Base-by-base conservation (phyloP, 2,888 invertebrate genomes). In the Ochropleura leucogaster region DNA sequence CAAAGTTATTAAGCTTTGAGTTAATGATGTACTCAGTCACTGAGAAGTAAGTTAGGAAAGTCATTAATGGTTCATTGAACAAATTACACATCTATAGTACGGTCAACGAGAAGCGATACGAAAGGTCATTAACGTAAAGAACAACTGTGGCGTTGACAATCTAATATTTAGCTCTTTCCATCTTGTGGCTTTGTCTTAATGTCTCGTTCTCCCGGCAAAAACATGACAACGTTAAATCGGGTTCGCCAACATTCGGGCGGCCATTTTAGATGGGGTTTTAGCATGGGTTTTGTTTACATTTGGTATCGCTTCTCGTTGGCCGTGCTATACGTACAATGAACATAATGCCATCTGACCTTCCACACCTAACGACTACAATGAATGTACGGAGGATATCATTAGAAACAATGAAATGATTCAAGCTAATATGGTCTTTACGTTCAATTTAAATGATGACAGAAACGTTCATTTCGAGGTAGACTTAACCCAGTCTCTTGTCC, bases 81-180 rank as follows among this genome's bases (percentile, higher is more conserved):
- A 83, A 86, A 86, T 83, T 75, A 82, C 79, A 77, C 79, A 69
- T 72, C 72, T 82, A n/a, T n/a, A n/a, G n/a, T n/a, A n/a, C n/a
- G n/a, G n/a, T n/a, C n/a, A n/a, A n/a, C n/a, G n/a, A n/a, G n/a
- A n/a, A n/a, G n/a, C n/a, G n/a, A n/a, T n/a, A n/a, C n/a, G n/a
- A n/a, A n/a, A n/a, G n/a, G n/a, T n/a, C n/a, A n/a, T n/a, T n/a
- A n/a, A n/a, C n/a, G n/a, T n/a, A n/a, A n/a, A n/a, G n/a, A n/a
- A n/a, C n/a, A n/a, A n/a, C n/a, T n/a, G n/a, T n/a, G n/a, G n/a
- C n/a, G n/a, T n/a, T n/a, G n/a, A n/a, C n/a, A n/a, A n/a, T n/a
- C n/a, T n/a, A n/a, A n/a, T n/a, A n/a, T n/a, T n/a, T n/a, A n/a
- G n/a, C n/a, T n/a, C n/a, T n/a, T n/a, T n/a, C n/a, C n/a, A n/a